phyloP scores from a whole-genome alignment of 2,113 vertebrate genomes.

The Puffinus mauretanicus region DNA sequence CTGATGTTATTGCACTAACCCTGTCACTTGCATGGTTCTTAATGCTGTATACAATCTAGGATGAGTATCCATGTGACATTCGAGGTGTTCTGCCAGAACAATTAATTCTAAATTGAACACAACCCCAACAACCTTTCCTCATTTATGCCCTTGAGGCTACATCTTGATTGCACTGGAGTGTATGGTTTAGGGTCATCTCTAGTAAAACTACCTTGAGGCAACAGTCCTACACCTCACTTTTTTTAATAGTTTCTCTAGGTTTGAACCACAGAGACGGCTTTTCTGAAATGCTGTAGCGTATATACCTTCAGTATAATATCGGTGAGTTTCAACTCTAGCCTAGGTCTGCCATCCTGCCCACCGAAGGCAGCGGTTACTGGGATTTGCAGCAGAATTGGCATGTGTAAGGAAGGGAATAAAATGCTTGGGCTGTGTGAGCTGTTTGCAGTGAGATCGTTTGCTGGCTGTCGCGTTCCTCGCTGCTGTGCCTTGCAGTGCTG shows the following conservation, averaged over 20 bases:
- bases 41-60: not conserved
- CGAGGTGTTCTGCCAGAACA: not conserved
- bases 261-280: not conserved
- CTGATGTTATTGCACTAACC: not conserved
- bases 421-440: not conserved
- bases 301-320: not conserved
- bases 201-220: not conserved
- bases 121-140: not conserved
- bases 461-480: not conserved
- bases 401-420: not conserved
- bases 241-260: not conserved
- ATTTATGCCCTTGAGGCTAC: not conserved
- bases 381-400: not conserved
- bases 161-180: not conserved
- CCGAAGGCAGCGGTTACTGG: not conserved
- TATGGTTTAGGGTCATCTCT: not conserved
- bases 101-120: not conserved
- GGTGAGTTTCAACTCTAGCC: not conserved
- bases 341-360: not conserved
- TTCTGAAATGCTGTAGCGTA: not conserved
- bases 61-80: not conserved
- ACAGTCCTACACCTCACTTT: not conserved
- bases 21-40: not conserved
- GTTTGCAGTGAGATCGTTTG: not conserved
- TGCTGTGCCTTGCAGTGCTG: not conserved